Percentiles rank a stretch among this genome's conserved stretches.
phyloP scores from a whole-genome alignment of 1,140 invertebrate genomes.

The Kradibia gibbosae region DNA sequence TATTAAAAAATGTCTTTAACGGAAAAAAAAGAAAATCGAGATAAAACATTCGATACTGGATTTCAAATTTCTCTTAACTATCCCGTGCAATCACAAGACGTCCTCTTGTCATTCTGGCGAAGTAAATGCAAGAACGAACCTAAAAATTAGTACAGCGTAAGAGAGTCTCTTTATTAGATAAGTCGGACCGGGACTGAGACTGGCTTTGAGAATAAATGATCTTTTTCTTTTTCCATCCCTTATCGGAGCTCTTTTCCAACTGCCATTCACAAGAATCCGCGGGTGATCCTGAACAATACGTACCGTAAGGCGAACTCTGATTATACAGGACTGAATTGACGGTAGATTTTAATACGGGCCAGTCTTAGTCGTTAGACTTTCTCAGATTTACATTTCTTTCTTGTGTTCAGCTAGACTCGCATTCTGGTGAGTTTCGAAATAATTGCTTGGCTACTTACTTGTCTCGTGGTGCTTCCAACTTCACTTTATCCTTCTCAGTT shows the following conservation, averaged over 20 bases:
- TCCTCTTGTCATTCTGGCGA: not conserved
- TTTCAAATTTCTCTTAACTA: slow-evolving; percentile 11
- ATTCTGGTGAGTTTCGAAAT: not conserved
- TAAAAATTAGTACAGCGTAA: not conserved
- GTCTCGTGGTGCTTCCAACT: not conserved
- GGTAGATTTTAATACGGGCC: not conserved
- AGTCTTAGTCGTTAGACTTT: not conserved
- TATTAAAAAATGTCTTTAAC: not conserved
- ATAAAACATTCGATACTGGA: not conserved
- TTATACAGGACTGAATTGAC: slow-evolving; percentile 30
- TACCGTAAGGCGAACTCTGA: slow-evolving; percentile 3
- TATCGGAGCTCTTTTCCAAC: not conserved
- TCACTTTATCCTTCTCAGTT: not conserved
- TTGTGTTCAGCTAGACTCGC: not conserved
- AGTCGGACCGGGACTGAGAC: slow-evolving; percentile 20
- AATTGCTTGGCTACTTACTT: not conserved
- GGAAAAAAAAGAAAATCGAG: not conserved
- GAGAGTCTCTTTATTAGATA: slow-evolving; percentile 36
- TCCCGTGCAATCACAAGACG: not conserved
- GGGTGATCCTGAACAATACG: not conserved
- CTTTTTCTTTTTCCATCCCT: not conserved
- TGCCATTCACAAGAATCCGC: not conserved
- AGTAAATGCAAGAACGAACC: no score
- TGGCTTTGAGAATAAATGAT: slow-evolving; percentile 48
- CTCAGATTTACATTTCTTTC: slow-evolving; percentile 12